Percentiles rank a stretch among this genome's conserved stretches.
phyloP scores from a whole-genome alignment of 30 jellyfish, hydroid and myxozoan species.

The Aurelia sp. region DNA sequence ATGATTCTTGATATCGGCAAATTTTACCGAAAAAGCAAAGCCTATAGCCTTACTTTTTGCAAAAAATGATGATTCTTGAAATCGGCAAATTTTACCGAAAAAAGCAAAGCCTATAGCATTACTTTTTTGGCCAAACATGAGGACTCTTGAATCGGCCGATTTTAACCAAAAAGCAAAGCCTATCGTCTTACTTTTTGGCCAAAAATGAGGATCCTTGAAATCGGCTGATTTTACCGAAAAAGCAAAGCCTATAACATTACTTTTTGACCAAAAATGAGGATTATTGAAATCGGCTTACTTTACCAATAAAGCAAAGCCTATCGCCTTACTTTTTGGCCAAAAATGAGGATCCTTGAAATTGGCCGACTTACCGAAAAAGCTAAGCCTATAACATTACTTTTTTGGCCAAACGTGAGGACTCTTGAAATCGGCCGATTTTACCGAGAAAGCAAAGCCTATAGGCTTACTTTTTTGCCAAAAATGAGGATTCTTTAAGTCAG shows the following conservation, averaged over 20 bases:
- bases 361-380: too few species aligned
- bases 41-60: too few species aligned
- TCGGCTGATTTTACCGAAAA: background rate
- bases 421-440: too few species aligned
- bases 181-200: background rate
- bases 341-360: background rate
- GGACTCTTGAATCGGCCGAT: too few species aligned
- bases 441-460: too few species aligned
- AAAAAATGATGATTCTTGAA: background rate
- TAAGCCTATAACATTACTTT: too few species aligned
- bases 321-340: background rate
- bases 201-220: background rate
- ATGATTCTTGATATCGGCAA: too few species aligned
- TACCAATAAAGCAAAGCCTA: background rate
- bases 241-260: background rate
- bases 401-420: too few species aligned
- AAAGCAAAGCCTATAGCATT: background rate
- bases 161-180: too few species aligned
- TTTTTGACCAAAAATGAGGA: background rate
- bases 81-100: background rate
- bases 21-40: too few species aligned
- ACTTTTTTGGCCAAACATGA: background rate
- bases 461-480: too few species aligned
- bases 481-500: too few species aligned
- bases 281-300: background rate